Conservation (phyloP, 2,113 vertebrate species). For the Ailurus styani region DNA sequence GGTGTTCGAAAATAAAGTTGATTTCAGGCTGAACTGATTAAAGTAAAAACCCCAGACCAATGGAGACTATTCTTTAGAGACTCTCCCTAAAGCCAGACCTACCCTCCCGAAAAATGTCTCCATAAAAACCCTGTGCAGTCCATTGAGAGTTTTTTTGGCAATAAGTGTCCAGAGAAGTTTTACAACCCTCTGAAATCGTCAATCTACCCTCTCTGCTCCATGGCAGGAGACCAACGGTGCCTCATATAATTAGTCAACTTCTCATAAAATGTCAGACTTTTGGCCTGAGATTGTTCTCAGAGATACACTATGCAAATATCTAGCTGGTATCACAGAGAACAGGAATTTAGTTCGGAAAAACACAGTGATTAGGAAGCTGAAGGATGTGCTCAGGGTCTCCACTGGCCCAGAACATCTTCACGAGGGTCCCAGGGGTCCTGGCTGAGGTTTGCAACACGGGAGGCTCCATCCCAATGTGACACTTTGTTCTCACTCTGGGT, state of each 20-base stretch:
- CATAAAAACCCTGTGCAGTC: not conserved
- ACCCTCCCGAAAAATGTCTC: not conserved
- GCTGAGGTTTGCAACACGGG: not conserved
- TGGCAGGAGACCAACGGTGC: not conserved
- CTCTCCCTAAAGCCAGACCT: not conserved
- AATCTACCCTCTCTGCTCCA: slow-evolving; percentile 51
- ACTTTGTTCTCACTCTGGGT: not conserved
- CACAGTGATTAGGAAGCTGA: not conserved
- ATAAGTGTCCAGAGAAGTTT: slow-evolving; percentile 54
- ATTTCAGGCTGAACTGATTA: not conserved
- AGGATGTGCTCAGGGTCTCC: not conserved
- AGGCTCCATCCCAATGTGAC: not conserved
- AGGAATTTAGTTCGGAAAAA: slow-evolving; percentile 37
- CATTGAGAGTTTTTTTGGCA: not conserved
- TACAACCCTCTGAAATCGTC: slow-evolving; percentile 56
- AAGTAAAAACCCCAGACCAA: not conserved
- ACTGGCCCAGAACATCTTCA: not conserved
- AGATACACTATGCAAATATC: slow-evolving; percentile 67
- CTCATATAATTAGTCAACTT: slow-evolving; percentile 8
- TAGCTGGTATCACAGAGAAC: not conserved
- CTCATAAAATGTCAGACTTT: slow-evolving; percentile 46
- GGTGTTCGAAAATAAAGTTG: not conserved
- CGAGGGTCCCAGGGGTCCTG: not conserved
- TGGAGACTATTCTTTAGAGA: not conserved
- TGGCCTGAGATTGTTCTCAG: slow-evolving; percentile 51